Conservation (phyloP, 1,140 invertebrate species). For the Trachymyrmex septentrionalis region DNA sequence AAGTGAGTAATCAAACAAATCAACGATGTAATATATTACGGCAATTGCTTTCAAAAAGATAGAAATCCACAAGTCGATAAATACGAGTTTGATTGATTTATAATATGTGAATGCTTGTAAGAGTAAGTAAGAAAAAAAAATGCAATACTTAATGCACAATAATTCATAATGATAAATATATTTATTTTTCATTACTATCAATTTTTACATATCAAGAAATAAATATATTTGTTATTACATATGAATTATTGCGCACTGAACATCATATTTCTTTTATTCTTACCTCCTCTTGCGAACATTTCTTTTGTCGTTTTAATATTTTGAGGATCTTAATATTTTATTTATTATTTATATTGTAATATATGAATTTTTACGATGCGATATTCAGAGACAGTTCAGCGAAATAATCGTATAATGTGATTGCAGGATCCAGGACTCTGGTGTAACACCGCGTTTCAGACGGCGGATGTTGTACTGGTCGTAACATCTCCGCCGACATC, state of each 20-base stretch:
- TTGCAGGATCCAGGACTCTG: constrained; percentile 81
- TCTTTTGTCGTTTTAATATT: no score
- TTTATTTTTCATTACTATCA: no score
- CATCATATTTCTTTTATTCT: no score
- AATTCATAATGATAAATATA: no score
- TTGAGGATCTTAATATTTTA: background rate
- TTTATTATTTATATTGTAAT: background rate
- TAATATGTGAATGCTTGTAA: no score
- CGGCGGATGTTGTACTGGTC: constrained; percentile 80
- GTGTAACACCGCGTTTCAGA: constrained; percentile 82
- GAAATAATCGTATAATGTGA: background rate
- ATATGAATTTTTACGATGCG: background rate
- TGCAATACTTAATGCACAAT: no score
- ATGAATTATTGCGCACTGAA: no score
- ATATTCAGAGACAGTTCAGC: background rate
- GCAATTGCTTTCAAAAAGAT: background rate
- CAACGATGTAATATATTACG: background rate
- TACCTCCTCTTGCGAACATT: no score
- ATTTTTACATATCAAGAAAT: no score
- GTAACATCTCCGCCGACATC: constrained; percentile 79
- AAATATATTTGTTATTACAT: no score
- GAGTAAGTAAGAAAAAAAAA: no score
- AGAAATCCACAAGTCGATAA: background rate
- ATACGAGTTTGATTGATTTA: background rate
- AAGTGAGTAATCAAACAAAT: constrained; percentile 72